phyloP scores from a whole-genome alignment of 2,113 vertebrate genomes.

The Tragelaphus imberbis region DNA sequence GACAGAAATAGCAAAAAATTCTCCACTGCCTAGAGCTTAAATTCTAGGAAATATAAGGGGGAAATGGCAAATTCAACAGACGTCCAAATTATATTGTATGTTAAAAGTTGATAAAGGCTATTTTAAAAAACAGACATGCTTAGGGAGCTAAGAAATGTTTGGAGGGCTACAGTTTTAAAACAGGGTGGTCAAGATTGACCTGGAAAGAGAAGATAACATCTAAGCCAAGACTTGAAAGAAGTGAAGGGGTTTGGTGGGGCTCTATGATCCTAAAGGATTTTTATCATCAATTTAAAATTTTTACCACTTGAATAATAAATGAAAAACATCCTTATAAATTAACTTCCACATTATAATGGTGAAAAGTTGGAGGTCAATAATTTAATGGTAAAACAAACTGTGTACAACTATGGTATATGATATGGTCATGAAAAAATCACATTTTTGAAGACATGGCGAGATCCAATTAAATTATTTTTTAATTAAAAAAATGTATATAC shows the following conservation, averaged over 20 bases:
- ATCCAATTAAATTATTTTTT: constrained; percentile 17
- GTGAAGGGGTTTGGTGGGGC: not conserved
- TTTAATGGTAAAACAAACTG: not conserved
- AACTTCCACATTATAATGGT: not conserved
- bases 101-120: not conserved
- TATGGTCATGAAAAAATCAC: not conserved
- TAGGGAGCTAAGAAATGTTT: not conserved
- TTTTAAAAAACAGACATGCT: not conserved
- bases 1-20: not conserved
- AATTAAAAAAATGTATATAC: not conserved
- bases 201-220: not conserved
- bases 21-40: not conserved
- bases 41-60: not conserved
- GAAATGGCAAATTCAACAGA: not conserved
- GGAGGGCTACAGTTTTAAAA: not conserved
- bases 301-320: not conserved
- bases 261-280: not conserved
- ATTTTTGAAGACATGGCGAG: not conserved
- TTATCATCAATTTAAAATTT: not conserved
- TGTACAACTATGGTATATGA: not conserved
- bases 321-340: not conserved
- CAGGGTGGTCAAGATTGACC: not conserved
- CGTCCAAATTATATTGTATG: not conserved
- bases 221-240: not conserved
- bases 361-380: not conserved